phyloP scores from a whole-genome alignment of 64 coral and sea anemone genomes.

The Platygyra sinensis region DNA sequence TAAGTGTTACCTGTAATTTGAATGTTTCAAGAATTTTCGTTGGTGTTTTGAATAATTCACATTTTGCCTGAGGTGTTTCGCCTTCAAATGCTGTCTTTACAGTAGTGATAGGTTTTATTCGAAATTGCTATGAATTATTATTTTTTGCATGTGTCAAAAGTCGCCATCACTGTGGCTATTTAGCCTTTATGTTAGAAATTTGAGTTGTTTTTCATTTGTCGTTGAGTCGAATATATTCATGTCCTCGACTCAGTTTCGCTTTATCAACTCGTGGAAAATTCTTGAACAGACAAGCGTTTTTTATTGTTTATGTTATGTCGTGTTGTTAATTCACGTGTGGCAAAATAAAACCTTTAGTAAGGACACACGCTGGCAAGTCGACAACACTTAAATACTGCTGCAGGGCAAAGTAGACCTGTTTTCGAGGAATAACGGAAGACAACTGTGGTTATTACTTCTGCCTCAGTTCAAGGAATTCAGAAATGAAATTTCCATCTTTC shows the following conservation, averaged over 20 bases:
- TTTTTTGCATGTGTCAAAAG: too few species aligned
- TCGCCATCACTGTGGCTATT: too few species aligned
- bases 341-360: background rate
- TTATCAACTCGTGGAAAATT: constrained; percentile 21
- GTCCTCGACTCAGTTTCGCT: background rate
- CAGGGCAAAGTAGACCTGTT: background rate
- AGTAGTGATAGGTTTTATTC: background rate
- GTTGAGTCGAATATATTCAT: background rate
- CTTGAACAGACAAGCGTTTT: background rate
- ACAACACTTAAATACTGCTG: background rate
- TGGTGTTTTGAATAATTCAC: background rate
- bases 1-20: background rate
- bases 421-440: background rate
- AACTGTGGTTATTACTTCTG: background rate
- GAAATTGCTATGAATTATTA: too few species aligned
- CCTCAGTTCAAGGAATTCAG: too few species aligned
- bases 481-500: background rate
- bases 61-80: background rate
- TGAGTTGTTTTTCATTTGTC: too few species aligned
- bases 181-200: too few species aligned
- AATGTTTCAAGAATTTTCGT: constrained; percentile 25
- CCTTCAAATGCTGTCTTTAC: background rate
- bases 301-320: background rate
- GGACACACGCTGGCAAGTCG: background rate
- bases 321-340: background rate